Conservation (phyloP, 2,888 invertebrate genomes). For the Aporophyla nigra region DNA sequence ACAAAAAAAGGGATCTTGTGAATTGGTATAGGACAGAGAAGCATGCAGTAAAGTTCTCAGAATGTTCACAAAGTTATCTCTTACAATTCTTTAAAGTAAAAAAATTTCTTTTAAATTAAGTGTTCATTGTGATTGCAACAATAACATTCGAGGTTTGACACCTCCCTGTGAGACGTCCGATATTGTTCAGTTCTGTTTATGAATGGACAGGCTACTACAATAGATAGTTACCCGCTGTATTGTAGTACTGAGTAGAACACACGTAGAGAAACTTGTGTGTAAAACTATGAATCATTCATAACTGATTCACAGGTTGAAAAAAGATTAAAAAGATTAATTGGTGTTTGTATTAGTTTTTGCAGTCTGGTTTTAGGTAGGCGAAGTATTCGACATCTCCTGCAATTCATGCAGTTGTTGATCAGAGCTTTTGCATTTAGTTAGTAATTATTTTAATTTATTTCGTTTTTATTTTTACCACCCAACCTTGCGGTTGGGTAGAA, state of each 20-base stretch:
- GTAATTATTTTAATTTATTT: background rate
- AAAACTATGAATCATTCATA: constrained; percentile 12
- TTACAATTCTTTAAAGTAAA: constrained; percentile 12
- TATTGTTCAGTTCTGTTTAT: constrained; percentile 14
- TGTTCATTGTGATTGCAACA: constrained; percentile 44
- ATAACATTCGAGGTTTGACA: constrained; percentile 41
- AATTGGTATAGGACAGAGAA: background rate
- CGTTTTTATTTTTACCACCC: background rate
- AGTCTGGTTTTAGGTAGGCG: background rate
- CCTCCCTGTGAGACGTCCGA: constrained; percentile 5
- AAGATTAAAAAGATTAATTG: background rate
- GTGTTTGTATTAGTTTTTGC: too few species aligned
- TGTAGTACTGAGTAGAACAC: constrained; percentile 20
- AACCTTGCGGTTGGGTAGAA: background rate
- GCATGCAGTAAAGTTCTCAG: background rate
- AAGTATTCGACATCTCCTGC: background rate
- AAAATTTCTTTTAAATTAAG: constrained; percentile 35
- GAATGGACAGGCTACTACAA: constrained; percentile 46
- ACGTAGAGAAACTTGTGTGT: constrained; percentile 23
- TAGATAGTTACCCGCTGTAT: constrained; percentile 40
- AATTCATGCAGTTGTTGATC: too few species aligned
- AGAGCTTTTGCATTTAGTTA: background rate
- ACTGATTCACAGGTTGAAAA: background rate
- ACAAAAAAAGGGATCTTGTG: background rate
- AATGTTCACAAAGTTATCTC: constrained; percentile 15